Conservation (phyloP, 2,888 invertebrate species). For the Sympetrum striolatum region DNA sequence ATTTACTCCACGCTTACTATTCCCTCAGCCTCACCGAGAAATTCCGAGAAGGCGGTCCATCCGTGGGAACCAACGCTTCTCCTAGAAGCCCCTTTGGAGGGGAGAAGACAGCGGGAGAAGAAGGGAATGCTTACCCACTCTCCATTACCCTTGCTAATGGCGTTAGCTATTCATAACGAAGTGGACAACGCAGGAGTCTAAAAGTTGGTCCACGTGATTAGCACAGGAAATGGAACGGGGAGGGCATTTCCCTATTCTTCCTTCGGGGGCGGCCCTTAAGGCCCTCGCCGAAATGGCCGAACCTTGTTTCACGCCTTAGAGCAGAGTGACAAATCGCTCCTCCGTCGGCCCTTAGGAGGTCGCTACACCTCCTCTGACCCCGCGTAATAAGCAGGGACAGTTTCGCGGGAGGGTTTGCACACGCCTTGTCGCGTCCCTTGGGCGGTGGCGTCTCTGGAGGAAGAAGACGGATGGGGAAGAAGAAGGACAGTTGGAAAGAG, state of each 20-base stretch:
- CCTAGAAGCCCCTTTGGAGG: neutral
- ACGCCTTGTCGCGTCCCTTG: neutral
- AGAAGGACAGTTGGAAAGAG: neutral
- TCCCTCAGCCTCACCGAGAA: no score
- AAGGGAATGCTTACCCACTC: slow-evolving; percentile 19
- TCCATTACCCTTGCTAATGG: slow-evolving; percentile 35
- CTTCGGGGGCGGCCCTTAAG: slow-evolving; percentile 37
- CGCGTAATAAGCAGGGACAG: slow-evolving; percentile 6
- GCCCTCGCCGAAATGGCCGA: slow-evolving; percentile 57
- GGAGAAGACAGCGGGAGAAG: neutral
- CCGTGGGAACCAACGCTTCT: no score
- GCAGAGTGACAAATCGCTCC: slow-evolving; percentile 62
- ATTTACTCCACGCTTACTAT: no score
- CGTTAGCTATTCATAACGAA: slow-evolving; percentile 41
- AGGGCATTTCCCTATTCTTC: slow-evolving; percentile 28
- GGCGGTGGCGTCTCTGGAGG: slow-evolving; percentile 29
- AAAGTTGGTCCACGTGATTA: slow-evolving; percentile 39
- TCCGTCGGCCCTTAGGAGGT: slow-evolving; percentile 53
- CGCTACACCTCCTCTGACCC: neutral
- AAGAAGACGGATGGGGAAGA: slow-evolving; percentile 38
- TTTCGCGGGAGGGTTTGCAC: neutral
- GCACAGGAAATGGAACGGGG: slow-evolving; percentile 18
- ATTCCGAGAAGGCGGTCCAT: no score
- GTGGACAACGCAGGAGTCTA: slow-evolving; percentile 31
- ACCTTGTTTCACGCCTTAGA: slow-evolving; percentile 60